Percentiles rank a stretch among this genome's conserved stretches.
These are phyloP conservation scores for Trachymyrmex cornetzi DNA, from an alignment of 1,140 invertebrate species.

Conservation along the genomic window DNA sequence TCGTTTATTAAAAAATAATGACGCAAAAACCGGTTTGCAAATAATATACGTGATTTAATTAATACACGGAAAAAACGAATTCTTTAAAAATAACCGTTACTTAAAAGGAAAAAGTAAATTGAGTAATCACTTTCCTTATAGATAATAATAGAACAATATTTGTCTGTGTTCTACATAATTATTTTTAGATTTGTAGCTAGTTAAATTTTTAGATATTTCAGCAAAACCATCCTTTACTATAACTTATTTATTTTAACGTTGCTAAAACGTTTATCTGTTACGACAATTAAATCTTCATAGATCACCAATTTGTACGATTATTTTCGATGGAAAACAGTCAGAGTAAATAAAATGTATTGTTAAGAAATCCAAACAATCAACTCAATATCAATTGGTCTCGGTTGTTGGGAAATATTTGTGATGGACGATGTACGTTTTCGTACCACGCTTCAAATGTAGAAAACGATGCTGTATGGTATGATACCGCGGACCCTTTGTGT, in stretches of 20 bases:
- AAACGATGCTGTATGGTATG: not conserved
- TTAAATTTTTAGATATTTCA: too few relatives aligned
- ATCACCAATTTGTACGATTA: not conserved
- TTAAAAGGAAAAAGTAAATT: too few relatives aligned
- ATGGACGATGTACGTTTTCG: slow-evolving; percentile 21
- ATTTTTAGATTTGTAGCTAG: too few relatives aligned
- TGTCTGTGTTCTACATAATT: too few relatives aligned
- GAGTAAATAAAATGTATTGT: not conserved
- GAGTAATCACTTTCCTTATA: too few relatives aligned
- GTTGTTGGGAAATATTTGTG: not conserved
- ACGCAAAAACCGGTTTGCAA: not conserved
- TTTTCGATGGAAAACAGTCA: not conserved
- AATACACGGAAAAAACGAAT: not conserved
- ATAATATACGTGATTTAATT: not conserved
- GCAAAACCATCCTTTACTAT: too few relatives aligned
- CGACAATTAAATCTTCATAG: not conserved
- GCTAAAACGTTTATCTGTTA: not conserved
- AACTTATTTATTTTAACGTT: not conserved
- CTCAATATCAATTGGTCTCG: not conserved
- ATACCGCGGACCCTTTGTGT: slow-evolving; percentile 39
- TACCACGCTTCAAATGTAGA: not conserved
- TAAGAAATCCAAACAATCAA: slow-evolving; percentile 17
- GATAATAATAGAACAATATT: too few relatives aligned
- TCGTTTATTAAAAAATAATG: not conserved
- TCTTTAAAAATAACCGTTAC: too few relatives aligned